phyloP scores from a whole-genome alignment of 2,113 vertebrate genomes.

The Eulemur rufifrons region DNA sequence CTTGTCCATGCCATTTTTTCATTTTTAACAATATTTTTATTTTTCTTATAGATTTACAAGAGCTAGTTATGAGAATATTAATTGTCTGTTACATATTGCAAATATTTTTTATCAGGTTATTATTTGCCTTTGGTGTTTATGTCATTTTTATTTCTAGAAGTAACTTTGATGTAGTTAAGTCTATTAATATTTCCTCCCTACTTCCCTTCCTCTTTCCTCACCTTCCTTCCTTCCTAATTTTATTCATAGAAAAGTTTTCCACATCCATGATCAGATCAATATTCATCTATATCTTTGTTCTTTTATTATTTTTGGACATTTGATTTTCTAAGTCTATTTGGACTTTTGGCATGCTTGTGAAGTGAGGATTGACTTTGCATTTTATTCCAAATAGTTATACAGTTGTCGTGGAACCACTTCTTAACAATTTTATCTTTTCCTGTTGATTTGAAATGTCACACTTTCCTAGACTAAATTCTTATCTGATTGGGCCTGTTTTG shows the following conservation, averaged over 20 bases:
- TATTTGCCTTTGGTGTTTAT: slow-evolving; percentile 9
- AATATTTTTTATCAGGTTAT: background rate
- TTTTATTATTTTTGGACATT: slow-evolving; percentile 16
- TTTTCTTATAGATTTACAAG: background rate
- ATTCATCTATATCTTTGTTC: background rate
- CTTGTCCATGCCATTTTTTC: slow-evolving; percentile 3
- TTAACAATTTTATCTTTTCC: background rate
- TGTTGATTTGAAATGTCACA: background rate
- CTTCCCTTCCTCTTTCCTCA: background rate
- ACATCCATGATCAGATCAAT: background rate
- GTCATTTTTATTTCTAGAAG: slow-evolving; percentile 30
- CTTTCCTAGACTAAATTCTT: slow-evolving; percentile 5
- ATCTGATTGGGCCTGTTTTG: background rate
- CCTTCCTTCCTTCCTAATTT: background rate
- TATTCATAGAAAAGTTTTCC: background rate
- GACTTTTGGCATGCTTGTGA: background rate
- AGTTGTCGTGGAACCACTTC: background rate
- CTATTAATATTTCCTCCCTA: background rate
- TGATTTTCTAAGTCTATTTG: slow-evolving; percentile 35
- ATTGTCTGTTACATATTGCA: background rate
- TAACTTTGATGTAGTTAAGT: background rate
- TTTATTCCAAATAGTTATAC: slow-evolving; percentile 35
- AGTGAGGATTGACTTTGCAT: background rate
- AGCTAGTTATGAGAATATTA: background rate
- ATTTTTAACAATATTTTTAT: slow-evolving; percentile 37